Evolutionary conservation across 2,797 vertebrate species (phyloP).

Genomic region (Apogon talboti): DNA sequence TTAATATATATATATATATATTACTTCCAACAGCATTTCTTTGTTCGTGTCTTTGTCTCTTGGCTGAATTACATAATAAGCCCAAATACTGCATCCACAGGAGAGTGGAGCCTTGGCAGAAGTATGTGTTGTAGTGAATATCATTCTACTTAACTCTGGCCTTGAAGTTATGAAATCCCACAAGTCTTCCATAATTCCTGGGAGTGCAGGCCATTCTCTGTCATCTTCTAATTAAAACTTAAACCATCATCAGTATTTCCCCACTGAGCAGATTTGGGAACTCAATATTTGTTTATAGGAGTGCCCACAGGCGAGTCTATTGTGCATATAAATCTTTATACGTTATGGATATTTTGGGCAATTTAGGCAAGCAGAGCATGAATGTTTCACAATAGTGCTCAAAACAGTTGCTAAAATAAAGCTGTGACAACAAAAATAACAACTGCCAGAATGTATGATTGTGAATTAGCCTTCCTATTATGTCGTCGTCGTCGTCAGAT

Average conservation of each 20-base stretch:
- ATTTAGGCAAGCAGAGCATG: too few species aligned
- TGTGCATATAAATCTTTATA: constrained; percentile 1
- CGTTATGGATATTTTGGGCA: not conserved
- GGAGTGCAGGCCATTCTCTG: constrained; percentile 13
- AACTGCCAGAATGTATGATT: too few species aligned
- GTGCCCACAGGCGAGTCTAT: constrained; percentile 5
- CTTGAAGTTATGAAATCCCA: constrained; percentile 43
- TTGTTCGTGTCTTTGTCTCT: too few species aligned
- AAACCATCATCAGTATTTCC: constrained; percentile 25
- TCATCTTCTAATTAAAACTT: constrained; percentile 52
- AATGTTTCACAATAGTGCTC: not conserved
- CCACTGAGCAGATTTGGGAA: constrained; percentile 14
- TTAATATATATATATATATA: too few species aligned
- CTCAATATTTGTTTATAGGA: constrained; percentile 31
- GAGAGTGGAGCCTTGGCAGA: too few species aligned
- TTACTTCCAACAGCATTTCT: too few species aligned
- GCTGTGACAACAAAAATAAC: not conserved
- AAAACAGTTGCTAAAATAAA: too few species aligned
- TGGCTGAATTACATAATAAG: too few species aligned
- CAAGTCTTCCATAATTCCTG: constrained; percentile 3
- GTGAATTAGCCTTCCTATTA: too few species aligned
- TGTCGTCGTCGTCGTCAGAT: too few species aligned
- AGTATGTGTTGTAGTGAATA: too few species aligned
- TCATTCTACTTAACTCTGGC: constrained; percentile 3
- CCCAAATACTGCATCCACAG: too few species aligned